Evolutionary conservation across 30 jellyfish, hydroid and myxozoan species (phyloP), one percentile per base, ranked within the genome.

Genomic region (Cassiopea xamachana): DNA sequence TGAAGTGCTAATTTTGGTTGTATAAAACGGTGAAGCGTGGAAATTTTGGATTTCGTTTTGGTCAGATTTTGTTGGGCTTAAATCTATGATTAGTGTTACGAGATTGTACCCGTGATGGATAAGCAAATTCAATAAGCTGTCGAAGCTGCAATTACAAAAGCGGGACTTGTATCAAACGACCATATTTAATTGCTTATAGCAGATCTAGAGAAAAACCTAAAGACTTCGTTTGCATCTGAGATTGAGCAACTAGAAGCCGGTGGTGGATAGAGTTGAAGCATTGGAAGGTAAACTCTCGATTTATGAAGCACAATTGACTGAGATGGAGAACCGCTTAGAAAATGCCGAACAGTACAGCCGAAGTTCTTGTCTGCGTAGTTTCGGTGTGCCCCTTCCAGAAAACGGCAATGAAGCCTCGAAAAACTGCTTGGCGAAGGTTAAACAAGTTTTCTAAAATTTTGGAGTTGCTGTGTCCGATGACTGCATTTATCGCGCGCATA

Each of bases 401-500:
- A 61, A 81, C 73, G 90, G 81, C 79, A 81, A 62, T 68, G 91
- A 83, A 68, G 50, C 91, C 5, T 46, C 91, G 69, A 69, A 83
- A 67, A 83, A 83, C 84, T 83, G 91, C 44, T 69, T 83, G 75
- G 19, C 60, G 76, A 83, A 83, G 58, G 91, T 83, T 17, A 68
- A 46, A 14, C 48, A 81, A 44, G 90, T 81, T 1, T 81, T 81
- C 48, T 60, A 61, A 62, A 81, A 81, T 61, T 47, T 68, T 69
- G 90, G 67, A 68, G 90, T 81, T 44, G 82, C 90, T 7, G 90
- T 81, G 73, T 60, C 77, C 48, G 91, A 83, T 83, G 91, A 83
- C 91, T 83, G 91, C 83, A 67, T 83, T 50, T 76, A 83, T 83
- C 84, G 91, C 84, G 91, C 82, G 48, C 83, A 83, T 83, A 64